Conservation (phyloP, 2,113 vertebrate species). For the Circaetus cinerascens region DNA sequence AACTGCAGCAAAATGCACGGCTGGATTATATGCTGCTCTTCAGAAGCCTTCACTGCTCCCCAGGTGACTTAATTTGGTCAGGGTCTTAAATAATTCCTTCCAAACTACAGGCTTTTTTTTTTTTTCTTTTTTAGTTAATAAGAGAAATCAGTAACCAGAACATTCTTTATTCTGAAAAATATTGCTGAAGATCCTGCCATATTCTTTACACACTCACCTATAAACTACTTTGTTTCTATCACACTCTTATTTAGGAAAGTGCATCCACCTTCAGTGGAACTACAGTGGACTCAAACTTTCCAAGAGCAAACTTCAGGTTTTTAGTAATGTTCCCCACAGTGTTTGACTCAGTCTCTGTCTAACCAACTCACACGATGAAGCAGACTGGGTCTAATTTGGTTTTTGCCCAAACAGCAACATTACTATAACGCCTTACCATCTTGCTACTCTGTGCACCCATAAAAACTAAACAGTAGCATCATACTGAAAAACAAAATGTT, state of each 20-base stretch:
- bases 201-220: not conserved
- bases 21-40: not conserved
- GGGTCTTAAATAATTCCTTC: not conserved
- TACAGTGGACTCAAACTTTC: not conserved
- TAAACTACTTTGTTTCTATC: not conserved
- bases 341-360: not conserved
- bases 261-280: not conserved
- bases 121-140: not conserved
- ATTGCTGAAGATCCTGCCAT: not conserved
- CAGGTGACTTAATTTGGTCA: conserved; percentile 1
- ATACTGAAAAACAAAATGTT: not conserved
- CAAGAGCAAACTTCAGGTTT: not conserved
- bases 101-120: not conserved
- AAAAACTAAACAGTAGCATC: not conserved
- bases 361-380: not conserved
- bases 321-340: not conserved
- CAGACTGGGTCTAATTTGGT: too few species aligned
- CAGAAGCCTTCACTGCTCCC: not conserved
- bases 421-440: not conserved
- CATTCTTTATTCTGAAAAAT: not conserved
- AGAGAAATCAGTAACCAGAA: not conserved
- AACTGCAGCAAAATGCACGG: not conserved
- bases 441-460: not conserved
- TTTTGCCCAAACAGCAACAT: not conserved
- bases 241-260: not conserved